Percentiles rank a stretch among this genome's conserved stretches.
Evolutionary conservation across 2,888 invertebrate genomes (phyloP).

Genomic region (Linnaemya tessellans): DNA sequence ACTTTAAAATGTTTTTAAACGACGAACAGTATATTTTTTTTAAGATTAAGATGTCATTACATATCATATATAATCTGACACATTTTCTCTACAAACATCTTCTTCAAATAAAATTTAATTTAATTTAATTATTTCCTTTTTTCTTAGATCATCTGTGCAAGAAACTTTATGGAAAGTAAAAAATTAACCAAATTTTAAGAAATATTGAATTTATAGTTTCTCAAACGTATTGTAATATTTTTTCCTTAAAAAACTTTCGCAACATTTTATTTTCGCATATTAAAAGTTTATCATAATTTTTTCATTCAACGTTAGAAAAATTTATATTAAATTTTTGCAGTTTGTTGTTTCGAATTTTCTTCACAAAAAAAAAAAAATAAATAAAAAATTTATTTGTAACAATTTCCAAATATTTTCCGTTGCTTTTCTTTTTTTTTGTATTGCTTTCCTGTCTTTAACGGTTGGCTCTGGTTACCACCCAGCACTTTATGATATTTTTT

Average conservation of each 20-base stretch:
- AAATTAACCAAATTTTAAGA: neutral
- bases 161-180: too few species aligned
- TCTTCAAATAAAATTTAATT: too few species aligned
- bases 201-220: too few species aligned
- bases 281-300: constrained; percentile 3
- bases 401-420: constrained; percentile 33
- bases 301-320: neutral
- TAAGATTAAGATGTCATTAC: too few species aligned
- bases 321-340: constrained; percentile 16
- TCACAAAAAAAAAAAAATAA: too few species aligned
- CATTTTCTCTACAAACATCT: too few species aligned
- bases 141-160: too few species aligned
- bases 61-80: too few species aligned
- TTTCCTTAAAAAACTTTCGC: neutral
- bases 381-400: constrained; percentile 19
- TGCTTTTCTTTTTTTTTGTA: neutral
- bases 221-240: too few species aligned
- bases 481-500: constrained; percentile 27
- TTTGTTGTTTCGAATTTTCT: neutral
- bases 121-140: too few species aligned
- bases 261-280: neutral
- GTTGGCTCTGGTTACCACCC: constrained; percentile 8
- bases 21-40: too few species aligned
- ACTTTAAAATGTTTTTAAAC: too few species aligned
- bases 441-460: neutral